Evolutionary conservation across 2,797 vertebrate genomes (phyloP).

Genomic region (Selene dorsalis): DNA sequence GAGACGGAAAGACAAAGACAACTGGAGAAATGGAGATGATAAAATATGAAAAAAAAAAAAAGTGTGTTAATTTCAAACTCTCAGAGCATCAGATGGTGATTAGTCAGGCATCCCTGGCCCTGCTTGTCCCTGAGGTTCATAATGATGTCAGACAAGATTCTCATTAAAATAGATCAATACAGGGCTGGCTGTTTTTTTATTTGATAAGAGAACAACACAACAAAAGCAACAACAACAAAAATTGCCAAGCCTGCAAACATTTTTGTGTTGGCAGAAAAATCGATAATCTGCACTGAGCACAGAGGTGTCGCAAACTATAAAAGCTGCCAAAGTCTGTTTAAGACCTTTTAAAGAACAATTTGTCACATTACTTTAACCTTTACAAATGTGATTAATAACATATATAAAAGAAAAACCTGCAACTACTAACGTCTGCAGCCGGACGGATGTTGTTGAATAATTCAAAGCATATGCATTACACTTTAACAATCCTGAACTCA

Average conservation of each 20-base stretch:
- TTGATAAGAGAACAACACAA: conserved; percentile 10
- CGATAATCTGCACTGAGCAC: not conserved
- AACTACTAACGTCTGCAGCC: conserved; percentile 36
- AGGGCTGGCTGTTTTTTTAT: conserved; percentile 35
- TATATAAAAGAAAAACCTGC: conserved; percentile 25
- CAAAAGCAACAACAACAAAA: not conserved
- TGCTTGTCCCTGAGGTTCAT: conserved; percentile 3
- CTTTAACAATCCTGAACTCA: not conserved
- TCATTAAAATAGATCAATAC: conserved; percentile 65
- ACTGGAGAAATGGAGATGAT: conserved; percentile 1
- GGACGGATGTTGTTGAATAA: conserved; percentile 49
- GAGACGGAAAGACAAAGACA: not conserved
- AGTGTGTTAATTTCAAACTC: conserved; percentile 1
- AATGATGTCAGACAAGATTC: conserved; percentile 27
- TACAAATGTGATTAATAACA: conserved; percentile 8
- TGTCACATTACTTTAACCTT: not conserved
- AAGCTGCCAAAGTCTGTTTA: not conserved
- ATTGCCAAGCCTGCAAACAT: conserved; percentile 13
- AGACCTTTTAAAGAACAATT: conserved; percentile 9
- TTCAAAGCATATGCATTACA: conserved; percentile 1
- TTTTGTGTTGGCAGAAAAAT: conserved; percentile 13
- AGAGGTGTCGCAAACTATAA: not conserved
- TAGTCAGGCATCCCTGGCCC: conserved; percentile 7
- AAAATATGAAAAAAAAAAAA: not conserved
- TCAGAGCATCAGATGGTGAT: conserved; percentile 35